Evolutionary conservation across 1,140 invertebrate genomes (phyloP).

Genomic region (Rhizoglyphus robini): DNA sequence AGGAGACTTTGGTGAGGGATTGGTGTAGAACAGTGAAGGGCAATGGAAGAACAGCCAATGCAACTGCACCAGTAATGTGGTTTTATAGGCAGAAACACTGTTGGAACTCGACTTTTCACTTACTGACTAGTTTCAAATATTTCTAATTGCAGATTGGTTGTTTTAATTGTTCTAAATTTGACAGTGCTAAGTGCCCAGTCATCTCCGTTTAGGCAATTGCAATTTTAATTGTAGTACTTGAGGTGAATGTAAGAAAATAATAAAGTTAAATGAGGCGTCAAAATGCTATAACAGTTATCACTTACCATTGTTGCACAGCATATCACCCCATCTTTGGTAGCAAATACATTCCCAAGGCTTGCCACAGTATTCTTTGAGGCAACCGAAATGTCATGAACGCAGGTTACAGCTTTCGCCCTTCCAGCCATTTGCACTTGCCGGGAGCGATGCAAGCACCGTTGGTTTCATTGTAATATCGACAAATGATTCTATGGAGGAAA

Average conservation of each 20-base stretch:
- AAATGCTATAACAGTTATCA: no score
- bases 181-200: no score
- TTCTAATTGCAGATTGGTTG: no score
- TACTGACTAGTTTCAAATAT: no score
- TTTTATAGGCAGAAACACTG: no score
- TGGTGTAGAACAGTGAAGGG: no score
- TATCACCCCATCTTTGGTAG: conserved; percentile 70
- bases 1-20: no score
- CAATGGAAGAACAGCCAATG: no score
- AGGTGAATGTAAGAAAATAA: conserved; percentile 56
- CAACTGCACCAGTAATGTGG: no score
- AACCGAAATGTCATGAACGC: conserved; percentile 43
- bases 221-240: conserved; percentile 94
- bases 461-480: conserved; percentile 70
- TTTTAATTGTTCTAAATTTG: no score
- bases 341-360: conserved; percentile 43
- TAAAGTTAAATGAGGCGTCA: not conserved
- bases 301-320: conserved; percentile 51
- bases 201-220: conserved; percentile 82
- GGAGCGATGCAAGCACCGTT: conserved; percentile 81
- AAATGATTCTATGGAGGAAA: conserved; percentile 50
- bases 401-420: conserved; percentile 40
- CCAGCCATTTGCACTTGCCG: conserved; percentile 68
- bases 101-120: no score
- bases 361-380: conserved; percentile 41